Percentiles rank a stretch among this genome's conserved stretches.
phyloP scores from a whole-genome alignment of 2,113 vertebrate genomes.

The Bubo bubo region DNA sequence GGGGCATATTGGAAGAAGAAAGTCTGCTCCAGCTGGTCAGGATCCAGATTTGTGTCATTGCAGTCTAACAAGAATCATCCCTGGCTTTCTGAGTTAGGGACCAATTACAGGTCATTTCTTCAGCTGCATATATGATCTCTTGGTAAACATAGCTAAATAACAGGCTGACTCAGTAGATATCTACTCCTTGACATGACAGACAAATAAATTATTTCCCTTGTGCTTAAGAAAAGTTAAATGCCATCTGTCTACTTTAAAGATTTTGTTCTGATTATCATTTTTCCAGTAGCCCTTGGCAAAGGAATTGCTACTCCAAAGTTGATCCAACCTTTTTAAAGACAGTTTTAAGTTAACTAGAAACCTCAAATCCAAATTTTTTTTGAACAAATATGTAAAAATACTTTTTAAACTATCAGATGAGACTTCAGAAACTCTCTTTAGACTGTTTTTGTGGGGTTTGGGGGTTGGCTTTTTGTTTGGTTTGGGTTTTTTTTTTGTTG shows the following conservation, averaged over 20 bases:
- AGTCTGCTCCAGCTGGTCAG: not conserved
- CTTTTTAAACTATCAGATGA: not conserved
- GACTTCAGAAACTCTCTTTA: not conserved
- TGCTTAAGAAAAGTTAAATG: not conserved
- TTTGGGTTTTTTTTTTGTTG: not conserved
- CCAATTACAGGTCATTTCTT: conserved; percentile 35
- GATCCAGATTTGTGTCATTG: not conserved
- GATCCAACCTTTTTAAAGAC: not conserved
- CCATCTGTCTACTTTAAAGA: not conserved
- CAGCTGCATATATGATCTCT: not conserved
- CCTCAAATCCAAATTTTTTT: not conserved
- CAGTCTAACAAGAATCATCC: not conserved
- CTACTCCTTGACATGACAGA: not conserved
- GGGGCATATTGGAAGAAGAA: not conserved
- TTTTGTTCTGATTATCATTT: not conserved
- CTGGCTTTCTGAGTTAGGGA: not conserved
- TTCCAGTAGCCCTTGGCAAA: not conserved
- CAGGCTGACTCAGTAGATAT: not conserved
- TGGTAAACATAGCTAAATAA: not conserved
- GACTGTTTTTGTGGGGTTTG: not conserved
- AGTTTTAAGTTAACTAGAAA: not conserved
- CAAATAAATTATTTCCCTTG: not conserved
- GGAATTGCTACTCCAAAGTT: not conserved
- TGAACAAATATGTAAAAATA: not conserved
- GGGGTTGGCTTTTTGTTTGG: not conserved